These are phyloP conservation scores for Ceratosolen fusciceps DNA, from an alignment of 1,140 invertebrate species.

Conservation along the genomic window DNA sequence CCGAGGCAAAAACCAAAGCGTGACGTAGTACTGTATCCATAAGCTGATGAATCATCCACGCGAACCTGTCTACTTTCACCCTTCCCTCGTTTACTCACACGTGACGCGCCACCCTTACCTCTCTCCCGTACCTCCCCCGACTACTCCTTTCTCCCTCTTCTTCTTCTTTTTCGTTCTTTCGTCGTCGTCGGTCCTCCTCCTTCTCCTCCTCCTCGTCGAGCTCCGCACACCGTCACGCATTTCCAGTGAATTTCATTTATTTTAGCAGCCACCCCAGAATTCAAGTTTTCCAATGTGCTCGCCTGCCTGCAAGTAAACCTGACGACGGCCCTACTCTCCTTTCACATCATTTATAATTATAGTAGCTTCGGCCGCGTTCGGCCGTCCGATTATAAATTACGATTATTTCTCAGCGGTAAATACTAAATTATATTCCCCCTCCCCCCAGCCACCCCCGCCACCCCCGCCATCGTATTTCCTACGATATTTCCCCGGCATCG, in stretches of 20 bases:
- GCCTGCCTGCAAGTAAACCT: too few relatives aligned
- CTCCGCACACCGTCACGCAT: neutral
- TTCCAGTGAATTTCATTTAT: constrained; percentile 31
- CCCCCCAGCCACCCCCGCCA: too few relatives aligned
- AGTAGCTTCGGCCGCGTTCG: too few relatives aligned
- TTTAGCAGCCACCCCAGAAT: neutral
- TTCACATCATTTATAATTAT: too few relatives aligned
- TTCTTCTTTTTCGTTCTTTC: too few relatives aligned
- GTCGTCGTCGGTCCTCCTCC: neutral
- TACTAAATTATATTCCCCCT: too few relatives aligned
- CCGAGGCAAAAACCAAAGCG: constrained; percentile 43
- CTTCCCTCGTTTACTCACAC: constrained; percentile 31
- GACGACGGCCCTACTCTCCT: too few relatives aligned
- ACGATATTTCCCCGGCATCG: too few relatives aligned
- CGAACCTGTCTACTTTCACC: constrained; percentile 55
- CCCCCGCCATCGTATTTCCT: too few relatives aligned
- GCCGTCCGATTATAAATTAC: too few relatives aligned
- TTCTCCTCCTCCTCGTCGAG: neutral
- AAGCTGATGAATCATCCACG: constrained; percentile 63
- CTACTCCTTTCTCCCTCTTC: constrained; percentile 10
- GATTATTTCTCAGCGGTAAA: too few relatives aligned
- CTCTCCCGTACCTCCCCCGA: neutral
- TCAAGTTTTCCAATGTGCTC: neutral
- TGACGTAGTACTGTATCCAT: constrained; percentile 49
- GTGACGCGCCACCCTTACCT: too few relatives aligned